These are phyloP conservation scores for Apoda limacodes DNA, from an alignment of 2,888 invertebrate genomes.

Conservation along the genomic window DNA sequence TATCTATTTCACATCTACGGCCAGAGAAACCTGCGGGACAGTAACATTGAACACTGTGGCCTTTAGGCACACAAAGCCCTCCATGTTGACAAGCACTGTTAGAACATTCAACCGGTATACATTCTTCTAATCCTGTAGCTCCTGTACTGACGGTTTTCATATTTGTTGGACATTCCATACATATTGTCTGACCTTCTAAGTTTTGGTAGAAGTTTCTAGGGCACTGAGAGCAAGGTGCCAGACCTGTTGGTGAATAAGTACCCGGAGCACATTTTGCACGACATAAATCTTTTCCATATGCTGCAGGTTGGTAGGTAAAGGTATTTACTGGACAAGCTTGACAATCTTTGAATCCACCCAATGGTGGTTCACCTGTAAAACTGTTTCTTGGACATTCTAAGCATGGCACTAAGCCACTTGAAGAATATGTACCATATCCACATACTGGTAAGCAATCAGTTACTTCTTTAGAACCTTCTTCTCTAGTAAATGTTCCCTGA, in stretches of 20 bases:
- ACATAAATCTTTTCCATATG: slow-evolving; percentile 84
- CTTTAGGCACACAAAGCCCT: slow-evolving; percentile 89
- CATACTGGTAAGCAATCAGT: slow-evolving; percentile 93
- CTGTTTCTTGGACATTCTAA: slow-evolving; percentile 94
- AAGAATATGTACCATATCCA: slow-evolving; percentile 95
- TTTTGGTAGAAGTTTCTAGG: slow-evolving; percentile 94
- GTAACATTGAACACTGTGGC: slow-evolving; percentile 90
- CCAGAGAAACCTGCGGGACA: slow-evolving; percentile 96
- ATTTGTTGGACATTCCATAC: slow-evolving; percentile 91
- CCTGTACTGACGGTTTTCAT: slow-evolving; percentile 88
- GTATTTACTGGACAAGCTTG: slow-evolving; percentile 91
- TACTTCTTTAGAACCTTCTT: slow-evolving; percentile 88
- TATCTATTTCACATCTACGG: slow-evolving; percentile 92
- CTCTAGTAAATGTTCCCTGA: slow-evolving; percentile 90
- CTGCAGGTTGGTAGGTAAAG: slow-evolving; percentile 93
- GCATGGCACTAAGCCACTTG: slow-evolving; percentile 93
- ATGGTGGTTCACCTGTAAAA: slow-evolving; percentile 88
- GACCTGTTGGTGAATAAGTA: slow-evolving; percentile 91
- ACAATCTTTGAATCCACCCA: slow-evolving; percentile 93
- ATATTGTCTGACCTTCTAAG: slow-evolving; percentile 83
- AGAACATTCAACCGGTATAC: slow-evolving; percentile 87
- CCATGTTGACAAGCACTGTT: slow-evolving; percentile 92
- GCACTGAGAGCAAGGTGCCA: slow-evolving; percentile 94
- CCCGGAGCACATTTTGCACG: slow-evolving; percentile 91
- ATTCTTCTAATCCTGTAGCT: slow-evolving; percentile 85